These are phyloP conservation scores for Ephestia elutella DNA, from an alignment of 1,140 invertebrate species.

Conservation along the genomic window DNA sequence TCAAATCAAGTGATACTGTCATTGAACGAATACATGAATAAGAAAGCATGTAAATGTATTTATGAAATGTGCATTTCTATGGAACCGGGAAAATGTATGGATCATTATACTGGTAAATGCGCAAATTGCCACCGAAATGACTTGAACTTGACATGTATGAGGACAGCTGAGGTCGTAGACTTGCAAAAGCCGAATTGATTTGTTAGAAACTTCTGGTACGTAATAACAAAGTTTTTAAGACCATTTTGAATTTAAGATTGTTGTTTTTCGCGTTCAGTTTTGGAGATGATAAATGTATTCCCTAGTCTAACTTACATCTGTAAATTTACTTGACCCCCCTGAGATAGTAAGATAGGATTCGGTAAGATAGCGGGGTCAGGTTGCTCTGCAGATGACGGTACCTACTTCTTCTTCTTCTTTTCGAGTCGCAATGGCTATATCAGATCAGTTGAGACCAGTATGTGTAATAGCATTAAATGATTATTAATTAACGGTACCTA, in stretches of 20 bases:
- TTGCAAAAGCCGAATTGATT: not conserved
- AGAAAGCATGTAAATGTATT: conserved; percentile 10
- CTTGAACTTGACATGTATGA: conserved; percentile 15
- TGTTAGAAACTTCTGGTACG: not conserved
- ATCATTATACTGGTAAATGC: conserved; percentile 13
- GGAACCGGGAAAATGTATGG: conserved; percentile 9
- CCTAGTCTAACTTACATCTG: too few relatives aligned
- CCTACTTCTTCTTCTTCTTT: too few relatives aligned
- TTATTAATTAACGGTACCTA: too few relatives aligned
- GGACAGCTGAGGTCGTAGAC: conserved; percentile 8
- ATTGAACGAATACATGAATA: conserved; percentile 13
- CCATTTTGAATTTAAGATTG: not conserved
- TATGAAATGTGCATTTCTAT: conserved; percentile 17
- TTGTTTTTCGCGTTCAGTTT: not conserved
- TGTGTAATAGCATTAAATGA: too few relatives aligned
- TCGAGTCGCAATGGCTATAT: too few relatives aligned
- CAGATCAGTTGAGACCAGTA: too few relatives aligned
- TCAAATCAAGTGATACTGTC: conserved; percentile 5
- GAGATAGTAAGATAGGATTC: too few relatives aligned
- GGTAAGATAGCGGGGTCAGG: too few relatives aligned
- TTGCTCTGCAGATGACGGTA: too few relatives aligned
- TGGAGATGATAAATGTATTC: not conserved
- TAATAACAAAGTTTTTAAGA: not conserved
- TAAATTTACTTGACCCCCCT: not conserved
- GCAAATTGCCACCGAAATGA: conserved; percentile 9